Conservation (phyloP, 2,113 vertebrate genomes). For the Mesembrinibis cayennensis region DNA sequence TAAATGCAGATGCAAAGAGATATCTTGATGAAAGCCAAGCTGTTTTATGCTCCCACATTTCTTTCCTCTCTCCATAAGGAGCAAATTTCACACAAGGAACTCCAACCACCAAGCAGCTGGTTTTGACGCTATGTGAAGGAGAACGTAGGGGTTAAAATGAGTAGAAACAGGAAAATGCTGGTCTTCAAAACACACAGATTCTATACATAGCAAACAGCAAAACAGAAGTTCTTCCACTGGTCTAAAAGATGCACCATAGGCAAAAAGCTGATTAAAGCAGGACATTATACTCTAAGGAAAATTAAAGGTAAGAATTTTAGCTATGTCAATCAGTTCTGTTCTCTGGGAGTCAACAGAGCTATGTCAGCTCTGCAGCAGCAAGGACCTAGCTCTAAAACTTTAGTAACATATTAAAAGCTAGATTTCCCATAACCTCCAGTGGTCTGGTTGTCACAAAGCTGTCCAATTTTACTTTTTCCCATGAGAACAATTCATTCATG, state of each 20-base stretch:
- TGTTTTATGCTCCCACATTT: neutral
- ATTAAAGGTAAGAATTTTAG: neutral
- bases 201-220: neutral
- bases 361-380: neutral
- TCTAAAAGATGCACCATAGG: neutral
- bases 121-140: neutral
- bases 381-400: neutral
- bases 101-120: neutral
- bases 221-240: neutral
- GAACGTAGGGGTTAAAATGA: neutral
- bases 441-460: neutral
- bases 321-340: neutral
- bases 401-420: neutral
- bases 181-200: neutral
- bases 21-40: neutral
- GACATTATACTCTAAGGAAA: neutral
- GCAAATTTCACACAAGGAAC: neutral
- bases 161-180: neutral
- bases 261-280: neutral
- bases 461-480: neutral
- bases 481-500: neutral
- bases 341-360: neutral
- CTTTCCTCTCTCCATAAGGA: neutral
- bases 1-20: neutral
- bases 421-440: slow-evolving; percentile 5